A percentile compares a stretch with the other conserved stretches of the same genome.
These are phyloP conservation scores for Euleptes europaea DNA, from an alignment of 2,113 vertebrate genomes.

Conservation along the genomic window DNA sequence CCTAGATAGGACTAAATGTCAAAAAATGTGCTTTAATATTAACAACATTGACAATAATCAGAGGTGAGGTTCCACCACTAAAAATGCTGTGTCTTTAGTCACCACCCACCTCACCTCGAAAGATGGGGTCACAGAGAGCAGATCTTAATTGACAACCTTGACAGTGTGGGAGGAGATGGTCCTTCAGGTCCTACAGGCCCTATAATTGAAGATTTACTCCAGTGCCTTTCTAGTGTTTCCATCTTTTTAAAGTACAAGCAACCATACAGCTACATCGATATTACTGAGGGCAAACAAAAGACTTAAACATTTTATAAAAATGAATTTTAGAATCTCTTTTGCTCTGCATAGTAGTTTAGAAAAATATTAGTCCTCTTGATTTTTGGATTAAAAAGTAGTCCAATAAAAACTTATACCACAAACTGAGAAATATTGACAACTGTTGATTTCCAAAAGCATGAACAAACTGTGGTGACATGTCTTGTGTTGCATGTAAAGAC, in stretches of 20 bases:
- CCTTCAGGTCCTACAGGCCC: no score
- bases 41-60: no score
- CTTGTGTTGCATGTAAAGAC: background rate
- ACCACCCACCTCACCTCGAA: no score
- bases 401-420: background rate
- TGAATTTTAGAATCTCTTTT: background rate
- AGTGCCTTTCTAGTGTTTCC: background rate
- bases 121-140: no score
- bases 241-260: background rate
- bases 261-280: background rate
- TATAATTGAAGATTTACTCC: no score
- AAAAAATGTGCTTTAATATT: no score
- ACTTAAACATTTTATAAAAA: background rate
- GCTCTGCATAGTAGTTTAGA: background rate
- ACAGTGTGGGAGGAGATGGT: no score
- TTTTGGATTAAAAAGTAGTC: background rate
- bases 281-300: background rate
- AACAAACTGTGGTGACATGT: background rate
- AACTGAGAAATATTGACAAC: conserved; percentile 21
- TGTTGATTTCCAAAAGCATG: background rate
- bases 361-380: background rate
- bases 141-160: no score
- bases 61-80: no score
- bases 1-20: no score
- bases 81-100: no score